phyloP scores from a whole-genome alignment of 2,888 invertebrate species.

The Helobdella robusta region DNA sequence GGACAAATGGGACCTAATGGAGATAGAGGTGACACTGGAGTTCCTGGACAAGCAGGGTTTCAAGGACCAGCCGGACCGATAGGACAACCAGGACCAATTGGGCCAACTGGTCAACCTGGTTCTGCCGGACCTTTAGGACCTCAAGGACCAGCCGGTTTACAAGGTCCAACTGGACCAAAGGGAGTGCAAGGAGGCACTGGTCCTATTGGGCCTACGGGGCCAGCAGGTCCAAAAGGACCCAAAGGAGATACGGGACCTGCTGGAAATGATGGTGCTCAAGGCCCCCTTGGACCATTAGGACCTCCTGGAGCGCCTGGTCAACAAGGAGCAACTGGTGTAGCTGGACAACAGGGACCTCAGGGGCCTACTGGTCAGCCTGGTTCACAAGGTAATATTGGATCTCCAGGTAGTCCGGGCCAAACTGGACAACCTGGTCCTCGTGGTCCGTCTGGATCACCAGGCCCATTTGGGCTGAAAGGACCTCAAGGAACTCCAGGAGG shows the following conservation, averaged over 20 bases:
- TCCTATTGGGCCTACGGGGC: slow-evolving; percentile 4
- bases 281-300: neutral
- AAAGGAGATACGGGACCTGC: slow-evolving; percentile 4
- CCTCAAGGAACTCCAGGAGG: neutral
- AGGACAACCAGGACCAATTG: slow-evolving; percentile 1
- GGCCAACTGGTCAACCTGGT: neutral
- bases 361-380: slow-evolving; percentile 6
- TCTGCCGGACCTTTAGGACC: slow-evolving; percentile 16
- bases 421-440: slow-evolving; percentile 3
- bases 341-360: too few species aligned
- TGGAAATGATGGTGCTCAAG: neutral
- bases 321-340: slow-evolving; percentile 9
- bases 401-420: neutral
- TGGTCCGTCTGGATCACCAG: slow-evolving; percentile 11
- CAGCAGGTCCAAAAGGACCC: slow-evolving; percentile 11
- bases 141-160: neutral
- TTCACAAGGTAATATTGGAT: neutral
- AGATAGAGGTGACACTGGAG: slow-evolving; percentile 24
- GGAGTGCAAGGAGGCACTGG: neutral
- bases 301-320: neutral
- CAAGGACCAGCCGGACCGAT: slow-evolving; percentile 9
- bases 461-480: neutral
- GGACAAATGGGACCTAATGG: slow-evolving; percentile 30
- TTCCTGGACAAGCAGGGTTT: slow-evolving; percentile 28
- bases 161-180: neutral